Conservation (phyloP, 1,140 invertebrate genomes). For the Hesperophylax magnus region DNA sequence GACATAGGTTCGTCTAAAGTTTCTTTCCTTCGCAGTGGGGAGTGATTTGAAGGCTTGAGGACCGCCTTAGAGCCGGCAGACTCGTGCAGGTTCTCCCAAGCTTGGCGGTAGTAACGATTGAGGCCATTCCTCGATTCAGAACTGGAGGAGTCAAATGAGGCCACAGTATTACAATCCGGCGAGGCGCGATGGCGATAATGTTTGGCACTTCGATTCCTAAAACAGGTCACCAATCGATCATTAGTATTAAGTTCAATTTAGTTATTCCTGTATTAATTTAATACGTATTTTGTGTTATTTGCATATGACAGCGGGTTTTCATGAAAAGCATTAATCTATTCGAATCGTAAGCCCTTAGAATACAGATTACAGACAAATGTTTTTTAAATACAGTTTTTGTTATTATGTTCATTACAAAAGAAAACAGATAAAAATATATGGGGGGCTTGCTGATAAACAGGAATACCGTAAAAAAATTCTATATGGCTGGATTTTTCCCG, state of each 20-base stretch:
- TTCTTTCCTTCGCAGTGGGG: constrained; percentile 77
- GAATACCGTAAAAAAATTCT: no score
- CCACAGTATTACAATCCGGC: constrained; percentile 90
- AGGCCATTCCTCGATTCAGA: constrained; percentile 86
- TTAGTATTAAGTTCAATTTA: neutral
- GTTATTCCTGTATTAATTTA: no score
- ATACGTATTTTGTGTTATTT: no score
- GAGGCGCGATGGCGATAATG: constrained; percentile 89
- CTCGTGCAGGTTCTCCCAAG: constrained; percentile 93
- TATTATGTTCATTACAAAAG: no score
- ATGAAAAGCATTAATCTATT: no score
- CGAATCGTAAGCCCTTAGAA: no score
- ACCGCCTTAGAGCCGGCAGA: constrained; percentile 77
- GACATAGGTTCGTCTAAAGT: constrained; percentile 71
- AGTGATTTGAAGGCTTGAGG: constrained; percentile 67
- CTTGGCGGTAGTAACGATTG: constrained; percentile 88
- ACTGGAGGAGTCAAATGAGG: constrained; percentile 87
- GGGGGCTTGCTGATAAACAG: no score
- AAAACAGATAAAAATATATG: no score
- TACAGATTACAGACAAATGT: no score
- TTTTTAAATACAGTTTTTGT: no score
- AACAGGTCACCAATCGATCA: constrained; percentile 36
- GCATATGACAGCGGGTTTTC: no score
- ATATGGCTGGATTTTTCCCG: no score
- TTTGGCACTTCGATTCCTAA: constrained; percentile 83